phyloP scores from a whole-genome alignment of 2,797 vertebrate species.

The Synanceia verrucosa region DNA sequence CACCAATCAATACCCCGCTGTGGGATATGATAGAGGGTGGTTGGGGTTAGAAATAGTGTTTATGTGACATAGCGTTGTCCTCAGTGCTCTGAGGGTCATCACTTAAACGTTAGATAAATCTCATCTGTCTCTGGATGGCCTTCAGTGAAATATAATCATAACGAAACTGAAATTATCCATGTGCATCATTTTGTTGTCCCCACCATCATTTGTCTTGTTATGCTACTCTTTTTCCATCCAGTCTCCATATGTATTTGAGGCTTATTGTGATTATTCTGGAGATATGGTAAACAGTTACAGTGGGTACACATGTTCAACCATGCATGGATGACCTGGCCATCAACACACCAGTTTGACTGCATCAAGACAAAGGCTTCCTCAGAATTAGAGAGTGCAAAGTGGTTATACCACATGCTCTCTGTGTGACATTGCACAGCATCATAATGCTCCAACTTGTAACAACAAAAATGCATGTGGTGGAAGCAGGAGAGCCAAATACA shows the following conservation, averaged over 20 bases:
- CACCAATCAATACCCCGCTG: conserved; percentile 64
- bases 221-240: not conserved
- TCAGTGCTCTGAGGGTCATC: conserved; percentile 48
- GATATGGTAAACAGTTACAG: conserved; percentile 9
- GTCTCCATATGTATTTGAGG: not conserved
- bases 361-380: conserved; percentile 4
- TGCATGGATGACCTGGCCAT: not conserved
- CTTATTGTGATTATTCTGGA: too few relatives aligned
- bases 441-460: conserved; percentile 4
- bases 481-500: conserved; percentile 31
- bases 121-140: conserved; percentile 29
- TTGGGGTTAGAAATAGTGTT: conserved; percentile 55
- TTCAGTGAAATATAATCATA: not conserved
- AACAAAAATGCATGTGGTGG: conserved; percentile 22
- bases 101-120: conserved; percentile 42
- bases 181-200: not conserved
- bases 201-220: conserved; percentile 1
- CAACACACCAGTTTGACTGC: not conserved
- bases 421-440: conserved; percentile 37
- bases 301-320: conserved; percentile 11
- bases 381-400: conserved; percentile 1
- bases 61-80: conserved; percentile 58
- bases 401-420: conserved; percentile 36
- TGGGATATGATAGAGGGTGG: conserved; percentile 54
- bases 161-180: not conserved